Evolutionary conservation across 2,888 invertebrate species (phyloP), one percentile per base, ranked within the genome.

Genomic region (Troides helena): DNA sequence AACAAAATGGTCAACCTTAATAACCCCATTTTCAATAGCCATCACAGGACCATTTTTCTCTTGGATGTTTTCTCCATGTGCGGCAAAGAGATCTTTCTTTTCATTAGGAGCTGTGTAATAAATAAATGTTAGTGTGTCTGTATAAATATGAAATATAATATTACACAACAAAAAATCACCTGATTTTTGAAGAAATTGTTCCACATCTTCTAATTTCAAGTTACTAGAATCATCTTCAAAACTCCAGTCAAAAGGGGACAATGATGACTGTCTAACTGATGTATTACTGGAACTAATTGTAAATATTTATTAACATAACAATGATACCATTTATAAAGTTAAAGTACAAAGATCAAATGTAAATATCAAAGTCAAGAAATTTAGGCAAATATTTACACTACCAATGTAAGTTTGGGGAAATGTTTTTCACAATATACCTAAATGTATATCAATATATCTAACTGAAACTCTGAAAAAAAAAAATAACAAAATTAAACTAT

Each of bases 11-110:
- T 50, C 72, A 78, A 91, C 92, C 87, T 90, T 89, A 72, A 92
- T 92, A 60, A 92, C 77, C 72, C 92, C 92, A 87, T 92, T 92
- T 79, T 92, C 92, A 75, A 92, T 91, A 50, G 92, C 85, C 82
- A 92, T 86, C 57, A 92, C 83, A 25, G 89, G 90, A 17, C 87
- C 85, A 76, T 79, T 83, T 72, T 80, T 86, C 74, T 85, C 83
- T 72, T 76, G 70, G 71, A 78, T 71, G 72, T 75, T 77, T 60
- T 72, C 68, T 70, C 68, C 58, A 23, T 66, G 64, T 60, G 72
- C 71, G 64, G 71, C 67, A 69, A 74, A 72, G 64, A 72, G 69
- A 72, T 71, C 68, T 64, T 73, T 71, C 74, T 72, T 74, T 71
- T 68, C 71, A 46, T 68, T 68, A 43, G 82, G 79, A 65, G 67